These are phyloP conservation scores for Cryptophagus acutangulus DNA, from an alignment of 2,888 invertebrate species.

Conservation along the genomic window DNA sequence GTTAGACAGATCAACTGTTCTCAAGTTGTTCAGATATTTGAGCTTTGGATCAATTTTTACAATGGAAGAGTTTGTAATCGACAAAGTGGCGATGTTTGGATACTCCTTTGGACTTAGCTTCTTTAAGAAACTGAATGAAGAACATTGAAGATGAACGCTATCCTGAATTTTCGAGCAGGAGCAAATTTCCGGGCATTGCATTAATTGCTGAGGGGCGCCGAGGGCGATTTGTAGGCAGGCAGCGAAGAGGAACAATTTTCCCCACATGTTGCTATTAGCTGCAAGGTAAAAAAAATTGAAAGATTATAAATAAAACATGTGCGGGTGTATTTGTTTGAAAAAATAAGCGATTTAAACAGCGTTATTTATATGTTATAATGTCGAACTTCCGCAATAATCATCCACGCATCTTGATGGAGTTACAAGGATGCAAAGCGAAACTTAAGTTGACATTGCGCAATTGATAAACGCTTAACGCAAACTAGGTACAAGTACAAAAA, in stretches of 20 bases:
- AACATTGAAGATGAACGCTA: neutral
- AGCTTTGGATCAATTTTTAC: conserved; percentile 38
- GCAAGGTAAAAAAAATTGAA: neutral
- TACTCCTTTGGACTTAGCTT: conserved; percentile 47
- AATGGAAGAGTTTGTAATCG: conserved; percentile 33
- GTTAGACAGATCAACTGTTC: conserved; percentile 37
- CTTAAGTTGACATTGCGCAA: no score
- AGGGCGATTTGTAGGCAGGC: conserved; percentile 25
- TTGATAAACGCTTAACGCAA: no score
- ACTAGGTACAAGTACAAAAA: no score
- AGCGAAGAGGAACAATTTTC: conserved; percentile 17
- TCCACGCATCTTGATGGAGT: conserved; percentile 30
- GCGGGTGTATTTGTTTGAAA: conserved; percentile 20
- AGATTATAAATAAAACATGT: neutral
- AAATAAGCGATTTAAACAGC: conserved; percentile 9
- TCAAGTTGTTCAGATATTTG: conserved; percentile 39
- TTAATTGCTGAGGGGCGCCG: conserved; percentile 21
- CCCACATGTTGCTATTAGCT: conserved; percentile 29
- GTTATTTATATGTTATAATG: conserved; percentile 30
- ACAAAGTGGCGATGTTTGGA: conserved; percentile 34
- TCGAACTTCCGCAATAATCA: conserved; percentile 35
- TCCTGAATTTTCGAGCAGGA: conserved; percentile 48
- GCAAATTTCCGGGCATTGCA: conserved; percentile 52
- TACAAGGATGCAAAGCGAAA: conserved; percentile 28
- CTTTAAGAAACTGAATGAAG: conserved; percentile 71